These are phyloP conservation scores for Myiopsitta monachus DNA, from an alignment of 2,113 vertebrate species.

Conservation along the genomic window DNA sequence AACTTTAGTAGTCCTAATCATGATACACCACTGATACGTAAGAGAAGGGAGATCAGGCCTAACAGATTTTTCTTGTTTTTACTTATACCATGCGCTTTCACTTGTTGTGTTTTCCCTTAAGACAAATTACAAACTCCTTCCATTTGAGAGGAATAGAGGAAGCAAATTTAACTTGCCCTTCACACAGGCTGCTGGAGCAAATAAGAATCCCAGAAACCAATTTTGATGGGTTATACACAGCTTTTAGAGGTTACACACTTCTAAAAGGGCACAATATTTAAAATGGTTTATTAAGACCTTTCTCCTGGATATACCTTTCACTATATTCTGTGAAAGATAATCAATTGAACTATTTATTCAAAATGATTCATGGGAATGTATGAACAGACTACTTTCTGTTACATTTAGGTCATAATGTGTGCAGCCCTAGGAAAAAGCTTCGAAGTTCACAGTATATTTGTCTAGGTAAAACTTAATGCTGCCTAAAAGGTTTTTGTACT, in stretches of 20 bases:
- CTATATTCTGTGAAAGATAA: neutral
- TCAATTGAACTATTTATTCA: neutral
- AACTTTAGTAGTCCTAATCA: neutral
- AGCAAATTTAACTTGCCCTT: neutral
- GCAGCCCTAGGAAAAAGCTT: neutral
- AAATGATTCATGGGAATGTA: neutral
- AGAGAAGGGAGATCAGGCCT: neutral
- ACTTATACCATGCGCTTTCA: neutral
- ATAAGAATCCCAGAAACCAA: neutral
- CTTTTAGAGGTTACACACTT: neutral
- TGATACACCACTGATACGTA: neutral
- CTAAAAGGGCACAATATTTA: neutral
- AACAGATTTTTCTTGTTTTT: neutral
- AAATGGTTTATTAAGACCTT: neutral
- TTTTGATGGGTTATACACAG: neutral
- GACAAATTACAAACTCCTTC: neutral
- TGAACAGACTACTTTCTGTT: neutral
- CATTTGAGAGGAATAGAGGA: neutral
- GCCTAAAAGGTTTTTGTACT: neutral
- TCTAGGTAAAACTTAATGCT: neutral
- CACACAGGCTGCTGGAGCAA: neutral
- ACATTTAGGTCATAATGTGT: neutral
- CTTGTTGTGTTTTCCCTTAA: neutral
- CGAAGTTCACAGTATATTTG: neutral
- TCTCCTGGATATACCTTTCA: neutral